phyloP scores from a whole-genome alignment of 2,113 vertebrate species.

The Hyaena hyaena region DNA sequence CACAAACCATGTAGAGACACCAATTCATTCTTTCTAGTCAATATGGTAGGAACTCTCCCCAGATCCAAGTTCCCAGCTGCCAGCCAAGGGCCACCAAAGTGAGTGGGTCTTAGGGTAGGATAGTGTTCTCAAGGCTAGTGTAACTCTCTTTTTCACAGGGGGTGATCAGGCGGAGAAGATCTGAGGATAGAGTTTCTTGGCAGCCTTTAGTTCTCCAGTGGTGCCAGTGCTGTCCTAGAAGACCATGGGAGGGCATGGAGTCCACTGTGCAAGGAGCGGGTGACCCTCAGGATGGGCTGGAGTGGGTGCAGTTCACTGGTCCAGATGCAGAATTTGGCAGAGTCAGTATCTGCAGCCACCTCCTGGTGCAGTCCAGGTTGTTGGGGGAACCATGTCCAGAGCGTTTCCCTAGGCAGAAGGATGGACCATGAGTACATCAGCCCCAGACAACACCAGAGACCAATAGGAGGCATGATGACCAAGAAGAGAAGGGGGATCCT shows the following conservation, averaged over 20 bases:
- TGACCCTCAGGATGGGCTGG: neutral
- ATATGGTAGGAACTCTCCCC: neutral
- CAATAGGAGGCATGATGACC: neutral
- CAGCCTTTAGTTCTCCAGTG: neutral
- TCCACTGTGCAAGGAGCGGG: neutral
- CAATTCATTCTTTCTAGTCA: neutral
- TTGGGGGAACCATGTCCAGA: neutral
- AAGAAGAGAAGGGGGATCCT: neutral
- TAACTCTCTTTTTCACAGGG: neutral
- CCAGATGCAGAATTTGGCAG: neutral
- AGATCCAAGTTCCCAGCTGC: neutral
- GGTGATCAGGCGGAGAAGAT: neutral
- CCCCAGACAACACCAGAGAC: neutral
- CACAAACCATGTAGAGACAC: neutral
- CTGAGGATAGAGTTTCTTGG: neutral
- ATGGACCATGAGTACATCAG: neutral
- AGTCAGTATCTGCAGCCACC: neutral
- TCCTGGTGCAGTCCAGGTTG: neutral
- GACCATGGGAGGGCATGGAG: fast-evolving
- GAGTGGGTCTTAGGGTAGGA: neutral
- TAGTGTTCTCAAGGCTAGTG: neutral
- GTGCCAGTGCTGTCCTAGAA: neutral
- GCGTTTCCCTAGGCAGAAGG: neutral
- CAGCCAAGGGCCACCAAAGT: neutral
- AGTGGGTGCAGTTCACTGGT: neutral